A percentile compares a stretch with the other conserved stretches of the same genome.
Conservation (phyloP, 2,113 vertebrate species). For the Cinclus mexicanus region DNA sequence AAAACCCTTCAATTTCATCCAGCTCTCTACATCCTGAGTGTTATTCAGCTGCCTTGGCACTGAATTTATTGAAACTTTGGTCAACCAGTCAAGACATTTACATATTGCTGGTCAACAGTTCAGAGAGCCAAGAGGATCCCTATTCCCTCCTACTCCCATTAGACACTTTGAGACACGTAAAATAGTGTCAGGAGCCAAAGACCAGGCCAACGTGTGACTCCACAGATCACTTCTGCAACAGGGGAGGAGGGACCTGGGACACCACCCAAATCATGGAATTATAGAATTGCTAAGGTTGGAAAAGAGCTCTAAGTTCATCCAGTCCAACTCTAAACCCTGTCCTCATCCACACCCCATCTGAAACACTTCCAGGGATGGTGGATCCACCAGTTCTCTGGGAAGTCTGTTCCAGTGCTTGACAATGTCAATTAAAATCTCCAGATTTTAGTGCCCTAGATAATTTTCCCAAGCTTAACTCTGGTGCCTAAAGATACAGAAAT, state of each 20-base stretch:
- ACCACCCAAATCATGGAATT: neutral
- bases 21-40: neutral
- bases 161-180: neutral
- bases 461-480: neutral
- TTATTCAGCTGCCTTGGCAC: neutral
- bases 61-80: neutral
- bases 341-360: neutral
- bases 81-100: neutral
- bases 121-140: neutral
- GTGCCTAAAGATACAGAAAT: neutral
- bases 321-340: neutral
- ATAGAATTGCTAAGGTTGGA: neutral
- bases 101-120: neutral
- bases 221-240: neutral
- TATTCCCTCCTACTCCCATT: neutral
- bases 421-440: neutral
- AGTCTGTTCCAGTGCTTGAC: neutral
- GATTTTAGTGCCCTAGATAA: neutral
- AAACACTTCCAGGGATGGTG: neutral
- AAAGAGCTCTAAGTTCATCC: neutral
- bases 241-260: rapidly evolving
- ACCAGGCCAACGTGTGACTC: neutral
- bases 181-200: neutral
- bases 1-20: neutral
- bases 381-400: neutral